Conservation (phyloP, 2,888 invertebrate species). For the Heliconius ismenius region DNA sequence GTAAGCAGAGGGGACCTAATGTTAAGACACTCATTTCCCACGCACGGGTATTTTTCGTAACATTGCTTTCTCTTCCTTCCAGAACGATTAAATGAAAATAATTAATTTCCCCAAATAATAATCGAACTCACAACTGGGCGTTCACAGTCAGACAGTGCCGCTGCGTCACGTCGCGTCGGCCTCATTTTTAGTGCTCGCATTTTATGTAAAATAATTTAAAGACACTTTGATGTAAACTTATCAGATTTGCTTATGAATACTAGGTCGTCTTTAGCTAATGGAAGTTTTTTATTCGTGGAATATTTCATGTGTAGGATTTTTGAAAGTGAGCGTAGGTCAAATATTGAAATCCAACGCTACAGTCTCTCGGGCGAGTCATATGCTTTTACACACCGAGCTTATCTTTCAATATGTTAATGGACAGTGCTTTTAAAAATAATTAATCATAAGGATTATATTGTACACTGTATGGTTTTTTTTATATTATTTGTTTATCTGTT, state of each 20-base stretch:
- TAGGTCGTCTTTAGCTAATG: slow-evolving; percentile 5
- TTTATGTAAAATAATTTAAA: not conserved
- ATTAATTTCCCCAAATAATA: not conserved
- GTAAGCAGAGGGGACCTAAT: too few relatives aligned
- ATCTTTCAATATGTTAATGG: slow-evolving; percentile 22
- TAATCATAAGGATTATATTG: not conserved
- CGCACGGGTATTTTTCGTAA: too few relatives aligned
- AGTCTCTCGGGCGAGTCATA: slow-evolving; percentile 1
- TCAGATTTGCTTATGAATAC: slow-evolving; percentile 2
- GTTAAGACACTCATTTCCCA: too few relatives aligned
- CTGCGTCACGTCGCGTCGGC: not conserved
- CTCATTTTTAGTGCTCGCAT: not conserved
- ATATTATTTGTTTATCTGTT: not conserved
- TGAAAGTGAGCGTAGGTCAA: not conserved
- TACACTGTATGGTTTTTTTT: not conserved
- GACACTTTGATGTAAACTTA: slow-evolving; percentile 5
- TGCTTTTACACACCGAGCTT: slow-evolving; percentile 4
- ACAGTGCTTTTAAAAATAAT: slow-evolving; percentile 8
- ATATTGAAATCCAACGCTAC: slow-evolving; percentile 8
- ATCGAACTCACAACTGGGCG: not conserved
- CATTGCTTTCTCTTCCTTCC: not conserved
- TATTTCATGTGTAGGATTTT: slow-evolving; percentile 1
- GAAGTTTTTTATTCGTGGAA: not conserved
- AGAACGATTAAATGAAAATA: not conserved
- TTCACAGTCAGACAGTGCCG: not conserved